Conservation (phyloP, 2,888 invertebrate genomes). For the Drosophila borborema region DNA sequence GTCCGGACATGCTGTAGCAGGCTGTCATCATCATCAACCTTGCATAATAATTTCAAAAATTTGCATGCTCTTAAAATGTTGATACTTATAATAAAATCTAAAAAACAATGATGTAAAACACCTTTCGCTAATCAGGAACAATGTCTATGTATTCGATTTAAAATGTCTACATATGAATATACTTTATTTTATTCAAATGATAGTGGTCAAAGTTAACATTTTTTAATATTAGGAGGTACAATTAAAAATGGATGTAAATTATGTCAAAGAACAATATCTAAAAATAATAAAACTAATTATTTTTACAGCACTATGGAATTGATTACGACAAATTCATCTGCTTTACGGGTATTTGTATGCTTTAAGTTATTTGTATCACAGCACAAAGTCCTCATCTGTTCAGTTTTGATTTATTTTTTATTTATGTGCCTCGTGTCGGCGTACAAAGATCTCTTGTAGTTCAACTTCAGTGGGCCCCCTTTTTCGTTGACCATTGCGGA, state of each 20-base stretch:
- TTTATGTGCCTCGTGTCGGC: background rate
- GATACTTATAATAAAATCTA: constrained; percentile 1
- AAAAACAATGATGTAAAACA: background rate
- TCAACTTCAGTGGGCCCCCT: constrained; percentile 60
- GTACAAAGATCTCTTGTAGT: constrained; percentile 68
- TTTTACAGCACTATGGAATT: background rate
- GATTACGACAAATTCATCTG: background rate
- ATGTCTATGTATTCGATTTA: too few relatives aligned
- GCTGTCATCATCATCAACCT: constrained; percentile 44
- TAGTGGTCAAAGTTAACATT: background rate
- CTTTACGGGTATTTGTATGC: background rate
- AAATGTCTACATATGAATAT: too few relatives aligned
- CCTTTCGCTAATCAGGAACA: background rate
- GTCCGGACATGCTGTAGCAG: constrained; percentile 24
- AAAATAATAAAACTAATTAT: background rate
- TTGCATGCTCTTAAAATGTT: constrained; percentile 25
- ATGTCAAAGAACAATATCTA: background rate
- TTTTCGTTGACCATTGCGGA: constrained; percentile 55
- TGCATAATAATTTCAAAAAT: constrained; percentile 44
- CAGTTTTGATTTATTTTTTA: background rate
- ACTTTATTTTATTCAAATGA: too few relatives aligned
- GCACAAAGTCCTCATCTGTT: constrained; percentile 34
- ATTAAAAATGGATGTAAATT: background rate
- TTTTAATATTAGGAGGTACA: background rate
- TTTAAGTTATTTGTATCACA: constrained; percentile 56